A percentile compares a stretch with the other conserved stretches of the same genome.
These are phyloP conservation scores for Meganola albula DNA, from an alignment of 2,888 invertebrate genomes.

Conservation along the genomic window DNA sequence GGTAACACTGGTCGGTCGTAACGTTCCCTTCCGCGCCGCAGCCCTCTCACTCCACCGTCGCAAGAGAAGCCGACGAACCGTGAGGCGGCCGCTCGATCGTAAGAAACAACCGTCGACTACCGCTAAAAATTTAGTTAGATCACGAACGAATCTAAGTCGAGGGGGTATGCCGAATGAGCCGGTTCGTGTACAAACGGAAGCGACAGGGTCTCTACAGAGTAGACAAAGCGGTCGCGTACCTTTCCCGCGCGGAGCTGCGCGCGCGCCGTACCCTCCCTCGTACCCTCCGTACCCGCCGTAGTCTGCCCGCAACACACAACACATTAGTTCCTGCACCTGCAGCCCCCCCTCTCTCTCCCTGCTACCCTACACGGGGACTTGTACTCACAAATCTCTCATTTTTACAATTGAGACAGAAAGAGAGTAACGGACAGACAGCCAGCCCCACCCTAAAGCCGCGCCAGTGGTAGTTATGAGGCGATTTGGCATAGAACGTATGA, in stretches of 20 bases:
- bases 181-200: background rate
- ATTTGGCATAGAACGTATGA: no score
- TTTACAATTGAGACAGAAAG: no score
- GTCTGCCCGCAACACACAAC: slow-evolving; percentile 82
- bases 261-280: slow-evolving; percentile 93
- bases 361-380: slow-evolving; percentile 1
- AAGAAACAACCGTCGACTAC: background rate
- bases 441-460: no score
- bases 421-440: no score
- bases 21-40: no score
- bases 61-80: background rate
- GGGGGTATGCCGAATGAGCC: background rate
- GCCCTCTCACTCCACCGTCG: background rate
- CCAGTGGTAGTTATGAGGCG: no score
- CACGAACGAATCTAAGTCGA: no score
- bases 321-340: slow-evolving; percentile 67
- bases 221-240: slow-evolving; percentile 75
- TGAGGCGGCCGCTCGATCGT: background rate
- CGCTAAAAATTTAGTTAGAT: background rate
- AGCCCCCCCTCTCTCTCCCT: slow-evolving; percentile 15
- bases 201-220: background rate
- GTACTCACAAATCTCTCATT: no score
- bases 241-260: slow-evolving; percentile 92
- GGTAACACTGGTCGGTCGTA: no score
- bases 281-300: slow-evolving; percentile 92